Conservation (phyloP, 64 coral and sea anemone genomes). For the Montipora cactus region DNA sequence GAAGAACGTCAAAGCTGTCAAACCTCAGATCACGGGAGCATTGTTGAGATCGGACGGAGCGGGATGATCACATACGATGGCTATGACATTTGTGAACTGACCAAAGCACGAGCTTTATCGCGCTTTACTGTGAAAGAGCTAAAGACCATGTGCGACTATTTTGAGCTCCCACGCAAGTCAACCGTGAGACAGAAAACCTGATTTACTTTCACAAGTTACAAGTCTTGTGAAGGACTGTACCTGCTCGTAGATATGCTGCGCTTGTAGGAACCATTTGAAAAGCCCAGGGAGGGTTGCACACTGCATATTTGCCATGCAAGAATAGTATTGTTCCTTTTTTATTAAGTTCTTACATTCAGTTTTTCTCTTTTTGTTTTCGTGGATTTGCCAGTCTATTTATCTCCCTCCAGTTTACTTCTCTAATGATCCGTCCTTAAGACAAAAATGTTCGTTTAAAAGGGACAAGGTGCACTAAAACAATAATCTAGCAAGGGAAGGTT, state of each 20-base stretch:
- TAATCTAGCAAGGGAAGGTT: not conserved
- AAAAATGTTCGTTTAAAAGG: not conserved
- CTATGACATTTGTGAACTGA: slow-evolving; percentile 45
- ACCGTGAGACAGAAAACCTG: slow-evolving; percentile 6
- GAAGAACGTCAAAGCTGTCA: slow-evolving; percentile 13
- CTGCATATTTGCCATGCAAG: not conserved
- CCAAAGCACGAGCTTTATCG: slow-evolving; percentile 35
- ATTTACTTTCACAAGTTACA: slow-evolving; percentile 32
- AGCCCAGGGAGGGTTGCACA: not conserved
- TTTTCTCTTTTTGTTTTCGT: not conserved
- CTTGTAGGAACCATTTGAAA: not conserved
- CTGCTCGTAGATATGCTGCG: slow-evolving; percentile 24
- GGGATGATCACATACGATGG: slow-evolving; percentile 58
- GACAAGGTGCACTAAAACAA: not conserved
- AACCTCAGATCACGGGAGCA: slow-evolving; percentile 43
- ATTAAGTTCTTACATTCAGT: too few species aligned
- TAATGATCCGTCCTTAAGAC: not conserved
- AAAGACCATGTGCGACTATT: slow-evolving; percentile 44
- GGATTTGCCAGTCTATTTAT: not conserved
- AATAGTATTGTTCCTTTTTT: not conserved
- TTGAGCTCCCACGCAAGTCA: slow-evolving; percentile 31
- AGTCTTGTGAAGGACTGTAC: slow-evolving; percentile 49
- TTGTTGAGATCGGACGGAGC: slow-evolving; percentile 17
- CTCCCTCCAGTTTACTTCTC: not conserved
- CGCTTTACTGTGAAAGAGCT: slow-evolving; percentile 39